Percentiles rank a stretch among this genome's conserved stretches.
phyloP scores from a whole-genome alignment of 1,140 invertebrate genomes.

The Drosophila tani region DNA sequence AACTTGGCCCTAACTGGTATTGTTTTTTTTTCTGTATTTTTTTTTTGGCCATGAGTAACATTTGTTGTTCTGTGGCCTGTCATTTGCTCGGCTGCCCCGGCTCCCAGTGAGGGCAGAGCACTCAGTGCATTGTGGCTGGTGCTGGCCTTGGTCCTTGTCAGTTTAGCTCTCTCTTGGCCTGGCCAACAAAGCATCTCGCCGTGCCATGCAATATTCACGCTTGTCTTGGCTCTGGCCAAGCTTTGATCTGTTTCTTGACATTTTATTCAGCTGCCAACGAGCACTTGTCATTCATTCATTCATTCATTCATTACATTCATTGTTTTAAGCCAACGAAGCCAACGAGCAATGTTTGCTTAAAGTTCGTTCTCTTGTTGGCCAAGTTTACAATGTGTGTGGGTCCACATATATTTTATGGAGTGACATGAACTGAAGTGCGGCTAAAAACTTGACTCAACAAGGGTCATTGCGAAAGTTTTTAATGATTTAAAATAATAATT shows the following conservation, averaged over 20 bases:
- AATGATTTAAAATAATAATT: constrained; percentile 16
- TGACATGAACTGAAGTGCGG: constrained; percentile 7
- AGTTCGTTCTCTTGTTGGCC: constrained; percentile 32
- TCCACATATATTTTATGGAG: constrained; percentile 9
- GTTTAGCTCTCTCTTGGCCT: constrained; percentile 44
- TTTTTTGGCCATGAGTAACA: constrained; percentile 59
- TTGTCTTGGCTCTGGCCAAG: constrained; percentile 63
- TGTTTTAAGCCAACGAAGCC: constrained; percentile 53
- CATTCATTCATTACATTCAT: constrained; percentile 59
- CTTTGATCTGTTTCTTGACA: constrained; percentile 76
- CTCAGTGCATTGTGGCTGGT: constrained; percentile 51
- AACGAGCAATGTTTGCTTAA: constrained; percentile 56
- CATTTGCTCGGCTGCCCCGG: constrained; percentile 52
- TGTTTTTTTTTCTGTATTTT: constrained; percentile 47
- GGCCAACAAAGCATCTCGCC: constrained; percentile 66
- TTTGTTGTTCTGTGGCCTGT: constrained; percentile 70
- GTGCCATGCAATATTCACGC: constrained; percentile 74
- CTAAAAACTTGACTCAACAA: background rate
- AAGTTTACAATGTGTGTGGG: constrained; percentile 13
- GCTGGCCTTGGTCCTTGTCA: constrained; percentile 39
- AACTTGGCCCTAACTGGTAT: constrained; percentile 36
- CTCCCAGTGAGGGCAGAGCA: constrained; percentile 43
- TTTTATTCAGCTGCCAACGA: constrained; percentile 62
- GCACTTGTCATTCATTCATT: constrained; percentile 72
- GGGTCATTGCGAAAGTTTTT: constrained; percentile 10